phyloP scores from a whole-genome alignment of 2,113 vertebrate species.

The Lamprotornis superbus region DNA sequence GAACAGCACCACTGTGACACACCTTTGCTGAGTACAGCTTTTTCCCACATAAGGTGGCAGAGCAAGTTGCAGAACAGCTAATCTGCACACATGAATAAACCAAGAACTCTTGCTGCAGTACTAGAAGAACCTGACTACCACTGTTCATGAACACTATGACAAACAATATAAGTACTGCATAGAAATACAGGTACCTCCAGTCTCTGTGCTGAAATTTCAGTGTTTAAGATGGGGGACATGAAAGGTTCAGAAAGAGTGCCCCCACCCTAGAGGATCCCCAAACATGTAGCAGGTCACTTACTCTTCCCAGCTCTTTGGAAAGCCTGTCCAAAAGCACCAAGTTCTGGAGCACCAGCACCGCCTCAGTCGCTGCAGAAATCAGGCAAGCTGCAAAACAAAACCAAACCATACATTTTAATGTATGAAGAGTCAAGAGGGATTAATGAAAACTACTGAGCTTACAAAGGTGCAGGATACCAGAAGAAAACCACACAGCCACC shows the following conservation, averaged over 20 bases:
- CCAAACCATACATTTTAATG: neutral
- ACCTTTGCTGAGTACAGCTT: neutral
- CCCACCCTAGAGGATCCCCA: neutral
- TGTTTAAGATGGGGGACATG: neutral
- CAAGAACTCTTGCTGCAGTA: neutral
- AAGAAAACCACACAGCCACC: fast-evolving
- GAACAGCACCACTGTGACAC: neutral
- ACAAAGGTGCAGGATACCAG: neutral
- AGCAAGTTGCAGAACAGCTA: neutral
- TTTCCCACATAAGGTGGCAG: neutral
- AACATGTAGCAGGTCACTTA: conserved; percentile 9
- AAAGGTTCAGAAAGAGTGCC: neutral
- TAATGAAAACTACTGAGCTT: neutral
- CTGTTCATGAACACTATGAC: neutral
- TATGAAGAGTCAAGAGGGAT: neutral
- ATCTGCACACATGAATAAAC: neutral
- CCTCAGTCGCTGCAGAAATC: neutral
- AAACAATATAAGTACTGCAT: neutral
- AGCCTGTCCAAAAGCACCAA: neutral
- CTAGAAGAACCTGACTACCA: neutral
- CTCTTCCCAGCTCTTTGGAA: conserved; percentile 21
- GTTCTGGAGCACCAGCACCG: neutral
- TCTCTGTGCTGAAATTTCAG: neutral
- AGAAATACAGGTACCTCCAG: neutral
- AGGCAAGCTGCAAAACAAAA: conserved; percentile 24